A percentile compares a stretch with the other conserved stretches of the same genome.
Conservation (phyloP, 37 sponge, comb jelly and placozoan species). For the Amphimedon queenslandica region DNA sequence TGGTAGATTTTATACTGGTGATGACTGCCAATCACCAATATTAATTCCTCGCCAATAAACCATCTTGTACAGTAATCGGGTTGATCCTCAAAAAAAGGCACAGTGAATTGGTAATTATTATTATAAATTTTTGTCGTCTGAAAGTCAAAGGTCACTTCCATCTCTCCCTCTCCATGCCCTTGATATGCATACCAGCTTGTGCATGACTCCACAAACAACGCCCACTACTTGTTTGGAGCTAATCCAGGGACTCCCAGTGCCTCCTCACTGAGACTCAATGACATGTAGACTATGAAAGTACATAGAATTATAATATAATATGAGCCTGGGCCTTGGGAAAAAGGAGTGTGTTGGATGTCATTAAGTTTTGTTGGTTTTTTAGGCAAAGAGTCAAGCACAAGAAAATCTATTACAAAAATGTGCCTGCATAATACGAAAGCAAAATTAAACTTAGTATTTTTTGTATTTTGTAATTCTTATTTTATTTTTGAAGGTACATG, state of each 20-base stretch:
- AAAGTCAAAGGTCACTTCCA: constrained; percentile 5
- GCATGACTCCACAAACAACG: constrained; percentile 40
- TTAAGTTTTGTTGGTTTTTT: background rate
- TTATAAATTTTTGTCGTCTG: no score
- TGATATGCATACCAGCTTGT: constrained; percentile 78
- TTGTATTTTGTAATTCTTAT: background rate
- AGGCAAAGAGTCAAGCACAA: constrained; percentile 23
- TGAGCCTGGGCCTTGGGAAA: no score
- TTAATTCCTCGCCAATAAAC: no score
- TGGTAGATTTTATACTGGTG: no score
- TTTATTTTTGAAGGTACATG: no score
- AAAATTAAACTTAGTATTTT: constrained; percentile 12
- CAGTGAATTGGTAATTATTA: no score
- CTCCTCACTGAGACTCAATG: constrained; percentile 50
- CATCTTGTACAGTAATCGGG: no score
- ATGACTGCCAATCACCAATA: no score
- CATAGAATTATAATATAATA: no score
- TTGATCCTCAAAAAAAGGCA: no score
- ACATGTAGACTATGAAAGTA: constrained; percentile 62
- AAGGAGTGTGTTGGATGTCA: background rate
- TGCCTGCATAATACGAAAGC: constrained; percentile 14
- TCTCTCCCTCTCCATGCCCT: constrained; percentile 46
- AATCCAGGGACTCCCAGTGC: constrained; percentile 33
- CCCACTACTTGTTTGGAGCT: constrained; percentile 83
- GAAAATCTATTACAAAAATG: constrained; percentile 22